These are phyloP conservation scores for Atta cephalotes DNA, from an alignment of 1,140 invertebrate genomes.

Conservation along the genomic window DNA sequence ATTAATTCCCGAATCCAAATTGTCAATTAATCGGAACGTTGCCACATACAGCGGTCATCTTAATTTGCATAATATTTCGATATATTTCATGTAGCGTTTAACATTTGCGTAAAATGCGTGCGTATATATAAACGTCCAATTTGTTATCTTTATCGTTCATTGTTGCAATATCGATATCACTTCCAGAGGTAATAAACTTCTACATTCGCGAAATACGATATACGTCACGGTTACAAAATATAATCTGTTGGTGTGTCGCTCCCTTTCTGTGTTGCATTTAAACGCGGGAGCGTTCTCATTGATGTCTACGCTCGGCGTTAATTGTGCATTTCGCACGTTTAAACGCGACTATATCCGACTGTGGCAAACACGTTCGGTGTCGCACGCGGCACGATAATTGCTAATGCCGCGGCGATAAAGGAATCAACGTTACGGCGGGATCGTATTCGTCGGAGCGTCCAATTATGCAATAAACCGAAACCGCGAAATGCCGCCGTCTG, in stretches of 20 bases:
- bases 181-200: constrained; percentile 21
- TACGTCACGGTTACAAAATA: background rate
- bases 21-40: constrained; percentile 16
- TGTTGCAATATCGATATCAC: constrained; percentile 16
- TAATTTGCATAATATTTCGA: constrained; percentile 20
- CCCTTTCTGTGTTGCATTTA: background rate
- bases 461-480: constrained; percentile 83
- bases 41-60: background rate
- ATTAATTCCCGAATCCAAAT: constrained; percentile 8
- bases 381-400: constrained; percentile 79
- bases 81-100: background rate
- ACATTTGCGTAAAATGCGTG: background rate
- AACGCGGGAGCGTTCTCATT: constrained; percentile 30
- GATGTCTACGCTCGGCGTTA: constrained; percentile 55
- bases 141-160: constrained; percentile 11
- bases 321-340: constrained; percentile 71
- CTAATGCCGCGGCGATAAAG: constrained; percentile 82
- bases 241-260: background rate
- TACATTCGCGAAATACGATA: background rate
- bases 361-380: constrained; percentile 25
- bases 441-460: constrained; percentile 73
- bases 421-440: constrained; percentile 74
- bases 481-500: constrained; percentile 78
- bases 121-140: constrained; percentile 4
- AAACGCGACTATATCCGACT: constrained; percentile 65